These are phyloP conservation scores for Cynaeus angustus DNA, from an alignment of 2,888 invertebrate genomes.

Conservation along the genomic window DNA sequence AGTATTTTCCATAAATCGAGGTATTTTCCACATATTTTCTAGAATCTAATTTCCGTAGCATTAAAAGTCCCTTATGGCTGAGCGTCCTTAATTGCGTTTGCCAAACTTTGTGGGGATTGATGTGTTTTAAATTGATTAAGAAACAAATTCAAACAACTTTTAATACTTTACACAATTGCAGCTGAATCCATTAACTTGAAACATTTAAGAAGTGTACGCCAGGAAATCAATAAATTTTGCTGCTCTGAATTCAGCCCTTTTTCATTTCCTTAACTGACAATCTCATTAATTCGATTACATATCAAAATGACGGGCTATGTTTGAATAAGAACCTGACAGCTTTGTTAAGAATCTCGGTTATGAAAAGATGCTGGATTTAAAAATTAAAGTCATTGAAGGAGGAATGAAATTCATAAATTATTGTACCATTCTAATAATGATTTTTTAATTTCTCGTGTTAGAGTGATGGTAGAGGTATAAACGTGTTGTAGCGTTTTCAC, in stretches of 20 bases:
- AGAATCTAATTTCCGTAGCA: constrained; percentile 34
- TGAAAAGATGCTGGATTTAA: no score
- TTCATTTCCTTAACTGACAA: constrained; percentile 15
- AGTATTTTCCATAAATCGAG: constrained; percentile 26
- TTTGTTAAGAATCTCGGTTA: no score
- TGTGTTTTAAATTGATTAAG: constrained; percentile 48
- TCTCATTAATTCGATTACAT: constrained; percentile 28
- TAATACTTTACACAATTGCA: constrained; percentile 20
- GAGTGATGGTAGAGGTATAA: no score
- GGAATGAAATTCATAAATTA: no score
- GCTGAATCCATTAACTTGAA: constrained; percentile 17
- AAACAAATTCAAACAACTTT: constrained; percentile 48
- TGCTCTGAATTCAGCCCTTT: constrained; percentile 6
- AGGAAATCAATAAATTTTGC: constrained; percentile 26
- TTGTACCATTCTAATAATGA: no score
- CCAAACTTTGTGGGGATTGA: constrained; percentile 46
- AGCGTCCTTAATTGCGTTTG: constrained; percentile 34
- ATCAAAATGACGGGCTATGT: constrained; percentile 28
- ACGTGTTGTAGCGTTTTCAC: no score
- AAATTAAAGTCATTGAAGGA: no score
- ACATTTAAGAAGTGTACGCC: constrained; percentile 26
- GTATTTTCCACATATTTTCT: constrained; percentile 45
- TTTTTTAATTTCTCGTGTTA: no score
- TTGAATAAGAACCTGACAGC: constrained; percentile 29
- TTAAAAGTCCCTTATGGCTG: constrained; percentile 45